Evolutionary conservation across 2,888 invertebrate species (phyloP).

Genomic region (Eupeodes luniger): DNA sequence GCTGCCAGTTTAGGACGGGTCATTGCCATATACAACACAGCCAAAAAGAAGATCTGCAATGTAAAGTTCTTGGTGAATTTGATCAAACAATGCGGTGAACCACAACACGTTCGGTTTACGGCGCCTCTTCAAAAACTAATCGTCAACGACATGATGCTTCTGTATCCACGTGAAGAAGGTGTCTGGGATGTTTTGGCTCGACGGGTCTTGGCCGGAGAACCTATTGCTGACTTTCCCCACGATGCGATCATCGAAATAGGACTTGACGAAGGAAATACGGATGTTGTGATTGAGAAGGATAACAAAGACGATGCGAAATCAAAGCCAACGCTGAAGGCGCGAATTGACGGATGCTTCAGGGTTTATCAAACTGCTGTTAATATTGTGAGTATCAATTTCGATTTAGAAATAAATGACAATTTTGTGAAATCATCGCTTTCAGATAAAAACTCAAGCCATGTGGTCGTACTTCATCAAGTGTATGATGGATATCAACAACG

Average conservation of each 20-base stretch:
- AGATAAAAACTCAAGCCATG: conserved; percentile 85
- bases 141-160: conserved; percentile 85
- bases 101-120: conserved; percentile 86
- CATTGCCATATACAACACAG: conserved; percentile 87
- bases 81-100: conserved; percentile 84
- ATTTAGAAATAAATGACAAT: too few relatives aligned
- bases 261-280: conserved; percentile 3
- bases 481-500: conserved; percentile 85
- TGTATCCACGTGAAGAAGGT: conserved; percentile 85
- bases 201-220: conserved; percentile 85
- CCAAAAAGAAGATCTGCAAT: conserved; percentile 86
- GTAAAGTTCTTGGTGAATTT: conserved; percentile 87
- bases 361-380: conserved; percentile 85
- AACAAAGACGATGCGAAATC: conserved; percentile 22
- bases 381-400: conserved; percentile 77
- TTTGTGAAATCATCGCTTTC: background rate
- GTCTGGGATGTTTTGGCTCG: conserved; percentile 87
- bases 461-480: conserved; percentile 86
- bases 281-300: conserved; percentile 2
- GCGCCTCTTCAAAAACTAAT: conserved; percentile 86
- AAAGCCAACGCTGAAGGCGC: conserved; percentile 82
- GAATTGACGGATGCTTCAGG: conserved; percentile 84
- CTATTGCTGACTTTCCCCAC: conserved; percentile 78
- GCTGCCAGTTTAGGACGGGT: conserved; percentile 85
- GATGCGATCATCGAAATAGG: conserved; percentile 1